Percentiles rank a stretch among this genome's conserved stretches.
Conservation (phyloP, 2,113 vertebrate species). For the Reinhardtius hippoglossoides region DNA sequence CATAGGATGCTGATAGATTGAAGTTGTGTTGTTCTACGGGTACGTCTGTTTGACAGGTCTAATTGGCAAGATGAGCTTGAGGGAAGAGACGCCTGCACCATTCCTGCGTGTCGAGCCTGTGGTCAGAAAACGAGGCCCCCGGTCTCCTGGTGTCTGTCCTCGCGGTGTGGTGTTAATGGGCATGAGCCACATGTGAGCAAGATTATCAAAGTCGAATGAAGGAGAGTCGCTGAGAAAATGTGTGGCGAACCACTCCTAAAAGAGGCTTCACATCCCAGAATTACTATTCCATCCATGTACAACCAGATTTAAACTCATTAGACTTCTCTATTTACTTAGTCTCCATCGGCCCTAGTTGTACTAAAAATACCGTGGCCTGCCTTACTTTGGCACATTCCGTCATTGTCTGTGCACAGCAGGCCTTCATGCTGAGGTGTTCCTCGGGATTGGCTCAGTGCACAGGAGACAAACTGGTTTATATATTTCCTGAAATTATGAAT, state of each 20-base stretch:
- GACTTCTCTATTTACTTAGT: conserved; percentile 83
- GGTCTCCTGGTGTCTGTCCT: conserved; percentile 71
- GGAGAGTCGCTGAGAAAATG: conserved; percentile 82
- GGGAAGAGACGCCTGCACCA: conserved; percentile 47
- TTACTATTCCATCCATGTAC: conserved; percentile 79
- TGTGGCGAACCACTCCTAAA: conserved; percentile 81
- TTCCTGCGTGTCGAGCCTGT: conserved; percentile 31
- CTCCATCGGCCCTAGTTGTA: conserved; percentile 76
- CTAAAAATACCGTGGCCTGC: conserved; percentile 85
- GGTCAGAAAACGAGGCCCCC: conserved; percentile 58
- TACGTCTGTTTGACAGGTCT: conserved; percentile 66
- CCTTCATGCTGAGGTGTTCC: conserved; percentile 55
- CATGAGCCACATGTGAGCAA: conserved; percentile 78
- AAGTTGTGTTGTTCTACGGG: conserved; percentile 56
- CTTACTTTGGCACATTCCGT: conserved; percentile 81
- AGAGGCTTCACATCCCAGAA: conserved; percentile 81
- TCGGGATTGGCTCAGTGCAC: conserved; percentile 48
- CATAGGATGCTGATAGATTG: conserved; percentile 66
- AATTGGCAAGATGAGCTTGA: conserved; percentile 79
- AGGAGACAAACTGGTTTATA: conserved; percentile 69
- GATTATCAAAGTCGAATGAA: conserved; percentile 85
- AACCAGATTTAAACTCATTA: conserved; percentile 82
- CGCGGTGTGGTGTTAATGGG: conserved; percentile 82
- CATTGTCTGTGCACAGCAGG: conserved; percentile 77
- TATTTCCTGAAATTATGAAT: conserved; percentile 75